These are phyloP conservation scores for Macrochelys suwanniensis DNA, from an alignment of 2,797 vertebrate genomes.

Conservation along the genomic window DNA sequence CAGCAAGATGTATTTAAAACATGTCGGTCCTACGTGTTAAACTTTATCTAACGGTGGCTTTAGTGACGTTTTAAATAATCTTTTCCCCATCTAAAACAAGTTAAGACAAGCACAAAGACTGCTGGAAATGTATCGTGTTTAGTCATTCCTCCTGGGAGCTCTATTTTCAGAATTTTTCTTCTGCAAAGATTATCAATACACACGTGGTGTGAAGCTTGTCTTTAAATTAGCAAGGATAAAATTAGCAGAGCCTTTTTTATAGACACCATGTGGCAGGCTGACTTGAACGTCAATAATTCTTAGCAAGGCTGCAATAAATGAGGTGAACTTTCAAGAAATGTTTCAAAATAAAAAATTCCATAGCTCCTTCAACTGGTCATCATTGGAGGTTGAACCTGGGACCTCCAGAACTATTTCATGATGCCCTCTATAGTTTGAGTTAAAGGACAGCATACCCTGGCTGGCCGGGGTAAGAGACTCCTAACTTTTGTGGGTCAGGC, in stretches of 20 bases:
- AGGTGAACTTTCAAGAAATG: neutral
- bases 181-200: neutral
- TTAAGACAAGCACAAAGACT: slow-evolving; percentile 37
- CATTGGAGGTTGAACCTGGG: slow-evolving; percentile 30
- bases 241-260: neutral
- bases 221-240: slow-evolving; percentile 13
- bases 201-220: slow-evolving; percentile 30
- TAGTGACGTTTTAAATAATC: slow-evolving; percentile 34
- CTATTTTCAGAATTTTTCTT: slow-evolving; percentile 72
- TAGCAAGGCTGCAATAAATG: neutral
- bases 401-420: slow-evolving; percentile 42
- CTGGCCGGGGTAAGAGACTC: neutral
- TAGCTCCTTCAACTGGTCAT: neutral
- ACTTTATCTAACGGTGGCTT: neutral
- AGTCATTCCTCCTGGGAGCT: slow-evolving; percentile 65
- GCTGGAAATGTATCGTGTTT: slow-evolving; percentile 46
- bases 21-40: fast-evolving
- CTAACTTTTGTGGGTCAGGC: slow-evolving; percentile 23
- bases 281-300: neutral
- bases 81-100: slow-evolving; percentile 58
- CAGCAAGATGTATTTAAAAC: neutral
- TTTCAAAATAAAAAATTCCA: neutral
- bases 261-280: neutral
- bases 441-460: neutral
- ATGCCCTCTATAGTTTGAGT: slow-evolving; percentile 14